Base-by-base conservation (phyloP, 2,797 vertebrate genomes). In the Champsocephalus gunnari region DNA sequence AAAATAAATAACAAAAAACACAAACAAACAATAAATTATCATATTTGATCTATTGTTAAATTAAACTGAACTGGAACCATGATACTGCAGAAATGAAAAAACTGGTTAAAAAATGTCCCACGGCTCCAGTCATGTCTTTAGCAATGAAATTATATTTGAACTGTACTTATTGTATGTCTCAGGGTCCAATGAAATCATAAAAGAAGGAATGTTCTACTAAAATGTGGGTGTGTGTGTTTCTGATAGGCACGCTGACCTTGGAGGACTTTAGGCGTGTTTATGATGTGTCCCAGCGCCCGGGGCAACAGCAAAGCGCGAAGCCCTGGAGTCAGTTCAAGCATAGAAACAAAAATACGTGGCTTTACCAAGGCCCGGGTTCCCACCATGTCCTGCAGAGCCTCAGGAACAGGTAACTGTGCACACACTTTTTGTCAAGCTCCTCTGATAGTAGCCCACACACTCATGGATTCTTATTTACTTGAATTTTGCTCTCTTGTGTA, bases 331-430 rank as follows among this genome's bases (percentile, higher is more conserved):
- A 95, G 50, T 84, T 97, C 82, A 96, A 96, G 66, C 94, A 96
- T 66, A 98, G 96, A 75, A 99, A 94, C 92, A 96, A 96, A 81
- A 96, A 98, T 80, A 96, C 97, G 0, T 97, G 96, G 95, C 95
- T 99, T 50, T 96, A 97, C 93, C 97, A 98, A 83, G 97, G 97
- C 0, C 94, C 94, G 17, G 97, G 97, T 5, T 96, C 97, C 19
- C 98, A 99, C 86, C 96, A 96, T 19, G 93, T 97, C 71, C 95
- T 99, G 87, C 96, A 95, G 44, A 91, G 94, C 67, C 95, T 99
- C 87, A 95, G 94, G 71, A 96, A 96, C 91, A 97, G 97, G 98
- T 99, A 91, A 65, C 16, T 19, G 14, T 38, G 17, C 32, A 57
- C 32, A 17, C 32, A 38, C 32, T 43, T 21, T 21, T 21, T 21